Evolutionary conservation across 2,888 invertebrate genomes (phyloP), one percentile per base, ranked within the genome.

Genomic region (Toxonevra muliebris): DNA sequence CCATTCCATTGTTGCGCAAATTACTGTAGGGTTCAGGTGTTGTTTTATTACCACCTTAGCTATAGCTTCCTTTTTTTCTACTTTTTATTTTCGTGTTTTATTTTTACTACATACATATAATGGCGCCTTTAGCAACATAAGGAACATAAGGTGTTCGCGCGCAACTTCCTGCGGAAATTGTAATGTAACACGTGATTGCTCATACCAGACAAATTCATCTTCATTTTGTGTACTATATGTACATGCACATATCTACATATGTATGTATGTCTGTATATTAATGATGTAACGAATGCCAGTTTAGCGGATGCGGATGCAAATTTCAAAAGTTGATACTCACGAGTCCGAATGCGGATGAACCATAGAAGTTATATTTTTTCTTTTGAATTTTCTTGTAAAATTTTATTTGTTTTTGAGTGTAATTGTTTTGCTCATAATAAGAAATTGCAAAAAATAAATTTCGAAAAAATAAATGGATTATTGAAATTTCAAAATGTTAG

Each of bases 101-200:
- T 59, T 59, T 9, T 17, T 59, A 41, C 4, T 59, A 12, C 41
- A 17, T 42, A 2, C 59, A 40, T 41, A 12, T 17, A n/a, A 48
- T 61, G 12, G 17, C 19, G 11, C 30, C 30, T 30, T 30, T 30
- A 30, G 30, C 30, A 30, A 30, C 30, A 7, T 30, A 30, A 2
- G n/a, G n/a, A 30, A 30, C 30, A 30, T 30, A 61, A 61, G 61
- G 61, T 61, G 53, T 61, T 53, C 30, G 50, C 30, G 61, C 53
- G 19, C 41, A 61, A 61, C 61, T 61, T 61, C 61, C 61, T 52
- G n/a, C 61, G 61, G 61, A 61, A 53, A 42, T 61, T 61, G 53
- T 61, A 61, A 61, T 61, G 61, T 61, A 61, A 61, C 61, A 53
- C 61, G 61, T 61, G 61, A 61, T 61, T 41, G 61, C 61, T 61